These are phyloP conservation scores for Pegoplata infirma DNA, from an alignment of 2,888 invertebrate genomes.

Conservation along the genomic window DNA sequence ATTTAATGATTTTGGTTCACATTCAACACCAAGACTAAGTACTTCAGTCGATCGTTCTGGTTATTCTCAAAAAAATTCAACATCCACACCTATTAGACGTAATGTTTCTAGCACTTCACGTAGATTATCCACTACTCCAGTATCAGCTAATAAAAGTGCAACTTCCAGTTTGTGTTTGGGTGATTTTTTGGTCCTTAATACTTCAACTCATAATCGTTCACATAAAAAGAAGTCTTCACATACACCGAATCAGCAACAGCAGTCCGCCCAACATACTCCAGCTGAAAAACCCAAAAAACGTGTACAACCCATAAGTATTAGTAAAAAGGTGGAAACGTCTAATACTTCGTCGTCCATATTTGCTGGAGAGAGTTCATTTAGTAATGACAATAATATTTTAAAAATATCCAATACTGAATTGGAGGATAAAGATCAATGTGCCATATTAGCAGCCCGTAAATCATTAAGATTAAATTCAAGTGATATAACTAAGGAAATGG, in stretches of 20 bases:
- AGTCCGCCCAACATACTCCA: slow-evolving; percentile 15
- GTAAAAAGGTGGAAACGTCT: slow-evolving; percentile 64
- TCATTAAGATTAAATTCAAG: slow-evolving; percentile 69
- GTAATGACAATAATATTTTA: slow-evolving; percentile 76
- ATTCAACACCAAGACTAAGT: slow-evolving; percentile 20
- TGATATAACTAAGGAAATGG: slow-evolving; percentile 71
- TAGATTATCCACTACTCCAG: slow-evolving; percentile 45
- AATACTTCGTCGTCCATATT: slow-evolving; percentile 55
- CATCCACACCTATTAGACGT: slow-evolving; percentile 65
- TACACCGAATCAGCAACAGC: slow-evolving; percentile 30
- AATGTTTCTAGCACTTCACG: slow-evolving; percentile 55
- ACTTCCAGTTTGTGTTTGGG: slow-evolving; percentile 71
- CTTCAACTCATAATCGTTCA: slow-evolving; percentile 61
- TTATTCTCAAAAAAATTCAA: slow-evolving; percentile 20
- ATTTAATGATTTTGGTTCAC: neutral
- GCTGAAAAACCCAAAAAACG: slow-evolving; percentile 71
- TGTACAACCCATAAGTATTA: slow-evolving; percentile 75
- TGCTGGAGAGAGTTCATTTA: slow-evolving; percentile 71
- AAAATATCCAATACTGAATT: slow-evolving; percentile 72
- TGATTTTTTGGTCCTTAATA: slow-evolving; percentile 71
- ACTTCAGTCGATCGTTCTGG: slow-evolving; percentile 34
- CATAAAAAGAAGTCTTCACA: slow-evolving; percentile 66
- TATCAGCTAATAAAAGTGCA: slow-evolving; percentile 54
- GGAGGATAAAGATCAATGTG: slow-evolving; percentile 70
- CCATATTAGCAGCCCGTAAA: slow-evolving; percentile 72